Evolutionary conservation across 2,888 invertebrate genomes (phyloP).

Genomic region (Cynaeus angustus): DNA sequence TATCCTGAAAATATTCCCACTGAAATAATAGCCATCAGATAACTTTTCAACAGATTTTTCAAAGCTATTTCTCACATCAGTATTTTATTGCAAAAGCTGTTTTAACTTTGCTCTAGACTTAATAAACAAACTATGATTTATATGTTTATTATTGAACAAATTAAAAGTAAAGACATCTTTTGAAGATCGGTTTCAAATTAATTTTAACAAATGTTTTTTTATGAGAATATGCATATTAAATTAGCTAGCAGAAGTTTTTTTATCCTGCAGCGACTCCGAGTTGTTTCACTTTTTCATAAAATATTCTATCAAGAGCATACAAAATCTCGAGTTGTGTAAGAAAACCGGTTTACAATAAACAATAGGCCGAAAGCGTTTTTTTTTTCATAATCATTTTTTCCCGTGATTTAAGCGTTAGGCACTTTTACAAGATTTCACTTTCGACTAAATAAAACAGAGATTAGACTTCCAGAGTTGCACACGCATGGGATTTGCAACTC

Average conservation of each 20-base stretch:
- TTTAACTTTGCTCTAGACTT: too few relatives aligned
- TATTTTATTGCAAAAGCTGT: too few relatives aligned
- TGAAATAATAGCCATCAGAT: too few relatives aligned
- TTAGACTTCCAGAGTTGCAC: background rate
- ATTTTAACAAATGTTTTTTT: constrained; percentile 2
- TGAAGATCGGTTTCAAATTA: too few relatives aligned
- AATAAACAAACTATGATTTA: too few relatives aligned
- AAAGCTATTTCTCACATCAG: too few relatives aligned
- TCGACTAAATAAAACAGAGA: constrained; percentile 23
- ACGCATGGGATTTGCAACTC: constrained; percentile 12
- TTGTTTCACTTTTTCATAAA: constrained; percentile 16
- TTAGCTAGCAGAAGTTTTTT: background rate
- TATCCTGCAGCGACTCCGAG: background rate
- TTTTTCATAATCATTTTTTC: constrained; percentile 3
- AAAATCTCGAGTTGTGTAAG: constrained; percentile 10
- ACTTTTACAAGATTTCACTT: constrained; percentile 7
- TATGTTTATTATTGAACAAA: too few relatives aligned
- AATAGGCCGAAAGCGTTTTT: constrained; percentile 13
- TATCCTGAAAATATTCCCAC: too few relatives aligned
- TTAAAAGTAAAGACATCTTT: too few relatives aligned
- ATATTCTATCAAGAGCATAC: constrained; percentile 15
- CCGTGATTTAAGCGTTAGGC: constrained; percentile 33
- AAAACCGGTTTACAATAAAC: constrained; percentile 15
- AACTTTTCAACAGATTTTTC: too few relatives aligned
- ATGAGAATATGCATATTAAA: constrained; percentile 2